Conservation (phyloP, 2,113 vertebrate species). For the Dasyornis broadbenti region DNA sequence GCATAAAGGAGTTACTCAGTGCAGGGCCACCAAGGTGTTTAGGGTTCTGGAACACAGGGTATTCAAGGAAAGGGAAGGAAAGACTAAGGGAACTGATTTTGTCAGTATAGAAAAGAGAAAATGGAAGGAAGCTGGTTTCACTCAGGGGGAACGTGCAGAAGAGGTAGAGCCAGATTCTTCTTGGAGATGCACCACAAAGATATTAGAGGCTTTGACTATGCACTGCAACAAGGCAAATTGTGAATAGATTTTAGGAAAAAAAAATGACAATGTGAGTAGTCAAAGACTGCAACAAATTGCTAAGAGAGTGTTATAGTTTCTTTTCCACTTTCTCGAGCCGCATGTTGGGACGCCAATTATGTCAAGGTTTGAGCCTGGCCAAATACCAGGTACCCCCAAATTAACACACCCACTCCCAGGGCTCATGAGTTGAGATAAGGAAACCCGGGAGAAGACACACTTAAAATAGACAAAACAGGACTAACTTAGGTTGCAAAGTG, state of each 20-base stretch:
- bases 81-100: background rate
- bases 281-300: background rate
- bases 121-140: background rate
- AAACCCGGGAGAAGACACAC: too few relatives aligned
- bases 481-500: too few relatives aligned
- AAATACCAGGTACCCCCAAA: too few relatives aligned
- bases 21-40: background rate
- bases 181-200: background rate
- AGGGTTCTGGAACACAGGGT: background rate
- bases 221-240: background rate
- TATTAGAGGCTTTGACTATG: background rate
- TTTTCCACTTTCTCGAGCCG: too few relatives aligned
- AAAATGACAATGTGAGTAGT: fast-evolving
- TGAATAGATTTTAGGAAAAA: background rate
- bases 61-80: background rate
- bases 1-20: background rate
- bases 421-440: too few relatives aligned
- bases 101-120: background rate
- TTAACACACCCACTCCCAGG: too few relatives aligned
- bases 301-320: too few relatives aligned
- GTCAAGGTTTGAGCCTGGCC: too few relatives aligned
- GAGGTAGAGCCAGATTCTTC: background rate
- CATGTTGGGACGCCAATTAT: too few relatives aligned
- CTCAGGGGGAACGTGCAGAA: background rate
- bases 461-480: too few relatives aligned